phyloP scores from a whole-genome alignment of 1,140 invertebrate genomes.

The Carcinoscorpius rotundicauda region DNA sequence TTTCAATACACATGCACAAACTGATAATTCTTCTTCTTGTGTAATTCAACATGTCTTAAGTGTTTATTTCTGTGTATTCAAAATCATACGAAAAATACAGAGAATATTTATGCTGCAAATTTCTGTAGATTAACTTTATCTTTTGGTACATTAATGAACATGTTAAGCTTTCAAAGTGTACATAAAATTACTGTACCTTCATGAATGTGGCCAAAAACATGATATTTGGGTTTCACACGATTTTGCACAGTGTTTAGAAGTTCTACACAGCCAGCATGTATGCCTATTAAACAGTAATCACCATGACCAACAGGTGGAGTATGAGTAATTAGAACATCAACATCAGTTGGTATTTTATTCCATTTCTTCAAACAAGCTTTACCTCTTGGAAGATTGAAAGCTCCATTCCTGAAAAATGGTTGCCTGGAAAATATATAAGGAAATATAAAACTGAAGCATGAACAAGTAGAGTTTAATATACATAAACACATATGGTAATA shows the following conservation, averaged over 20 bases:
- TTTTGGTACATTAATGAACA: too few species aligned
- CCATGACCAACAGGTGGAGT: constrained; percentile 63
- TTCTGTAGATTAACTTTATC: too few species aligned
- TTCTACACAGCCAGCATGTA: constrained; percentile 69
- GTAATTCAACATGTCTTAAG: too few species aligned
- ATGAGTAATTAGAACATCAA: constrained; percentile 69
- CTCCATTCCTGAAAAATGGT: constrained; percentile 67
- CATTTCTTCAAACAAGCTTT: constrained; percentile 57
- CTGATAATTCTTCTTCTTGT: too few species aligned
- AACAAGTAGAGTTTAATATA: too few species aligned
- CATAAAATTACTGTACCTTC: constrained; percentile 44
- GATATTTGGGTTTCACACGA: constrained; percentile 66
- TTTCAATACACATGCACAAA: too few species aligned
- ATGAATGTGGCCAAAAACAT: constrained; percentile 79
- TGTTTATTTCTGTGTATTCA: too few species aligned
- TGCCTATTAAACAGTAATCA: constrained; percentile 59
- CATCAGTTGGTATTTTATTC: constrained; percentile 59
- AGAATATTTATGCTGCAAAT: too few species aligned
- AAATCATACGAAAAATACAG: too few species aligned
- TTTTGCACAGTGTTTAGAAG: constrained; percentile 63
- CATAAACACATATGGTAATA: too few species aligned
- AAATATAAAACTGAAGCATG: too few species aligned
- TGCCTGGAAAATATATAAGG: constrained; percentile 42
- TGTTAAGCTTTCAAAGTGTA: too few species aligned
- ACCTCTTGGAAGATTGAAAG: constrained; percentile 62